Percentiles rank a stretch among this genome's conserved stretches.
Conservation (phyloP, 2,888 invertebrate genomes). For the Chaetoderma sp. region DNA sequence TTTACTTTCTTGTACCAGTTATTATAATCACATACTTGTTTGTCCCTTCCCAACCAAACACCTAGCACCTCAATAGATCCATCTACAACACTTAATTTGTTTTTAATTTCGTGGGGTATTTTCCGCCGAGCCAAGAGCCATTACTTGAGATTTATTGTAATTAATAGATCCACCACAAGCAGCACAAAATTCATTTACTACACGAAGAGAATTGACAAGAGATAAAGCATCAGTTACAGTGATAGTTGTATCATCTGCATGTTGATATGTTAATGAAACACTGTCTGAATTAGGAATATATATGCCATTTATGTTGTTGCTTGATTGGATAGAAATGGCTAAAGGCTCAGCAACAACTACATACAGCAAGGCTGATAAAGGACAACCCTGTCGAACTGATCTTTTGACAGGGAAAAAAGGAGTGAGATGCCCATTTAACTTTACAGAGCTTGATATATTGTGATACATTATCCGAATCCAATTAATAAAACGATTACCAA, state of each 20-base stretch:
- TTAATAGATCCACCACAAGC: constrained; percentile 31
- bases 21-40: background rate
- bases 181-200: constrained; percentile 5
- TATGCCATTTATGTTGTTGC: constrained; percentile 18
- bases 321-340: background rate
- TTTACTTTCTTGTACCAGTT: background rate
- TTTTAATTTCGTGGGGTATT: background rate
- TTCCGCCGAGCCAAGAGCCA: background rate
- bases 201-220: background rate
- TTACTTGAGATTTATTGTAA: constrained; percentile 4
- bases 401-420: background rate
- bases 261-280: background rate
- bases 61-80: background rate
- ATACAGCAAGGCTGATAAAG: constrained; percentile 3
- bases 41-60: background rate
- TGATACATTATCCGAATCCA: constrained; percentile 40
- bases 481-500: constrained; percentile 32
- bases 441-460: background rate
- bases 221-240: constrained; percentile 4
- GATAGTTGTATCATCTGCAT: constrained; percentile 21
- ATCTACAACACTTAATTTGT: background rate
- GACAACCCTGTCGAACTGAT: constrained; percentile 1
- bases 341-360: background rate
- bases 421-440: background rate
- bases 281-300: constrained; percentile 17